These are phyloP conservation scores for Heterochromis multidens DNA, from an alignment of 2,113 vertebrate genomes.

Conservation along the genomic window DNA sequence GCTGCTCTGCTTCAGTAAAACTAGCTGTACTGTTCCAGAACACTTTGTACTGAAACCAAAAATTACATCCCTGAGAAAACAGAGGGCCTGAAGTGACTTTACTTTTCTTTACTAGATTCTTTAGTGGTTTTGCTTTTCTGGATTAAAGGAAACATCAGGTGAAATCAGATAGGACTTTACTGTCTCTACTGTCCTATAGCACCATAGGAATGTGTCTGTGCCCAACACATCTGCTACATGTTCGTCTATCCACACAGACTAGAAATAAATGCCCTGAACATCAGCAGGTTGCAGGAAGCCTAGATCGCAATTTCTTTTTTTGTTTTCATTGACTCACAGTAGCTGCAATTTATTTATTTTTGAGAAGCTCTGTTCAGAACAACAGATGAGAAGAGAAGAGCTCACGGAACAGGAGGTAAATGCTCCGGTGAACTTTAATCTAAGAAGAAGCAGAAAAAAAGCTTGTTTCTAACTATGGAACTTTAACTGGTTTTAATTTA, in stretches of 20 bases:
- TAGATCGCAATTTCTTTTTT: not conserved
- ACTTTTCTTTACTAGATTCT: not conserved
- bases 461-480: not conserved
- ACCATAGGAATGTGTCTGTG: conserved; percentile 10
- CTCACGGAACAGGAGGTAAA: not conserved
- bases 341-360: not conserved
- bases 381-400: not conserved
- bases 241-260: not conserved
- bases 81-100: not conserved
- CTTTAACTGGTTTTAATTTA: not conserved
- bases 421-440: not conserved
- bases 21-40: not conserved
- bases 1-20: not conserved
- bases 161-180: not conserved
- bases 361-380: not conserved
- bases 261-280: not conserved
- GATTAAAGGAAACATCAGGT: not conserved
- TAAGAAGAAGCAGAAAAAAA: not conserved
- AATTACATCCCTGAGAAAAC: conserved; percentile 43
- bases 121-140: conserved; percentile 27
- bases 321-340: not conserved
- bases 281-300: not conserved
- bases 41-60: not conserved
- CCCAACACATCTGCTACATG: not conserved
- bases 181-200: conserved; percentile 14